Percentiles rank a stretch among this genome's conserved stretches.
Conservation (phyloP, 2,113 vertebrate species). For the Trogon melanurus region DNA sequence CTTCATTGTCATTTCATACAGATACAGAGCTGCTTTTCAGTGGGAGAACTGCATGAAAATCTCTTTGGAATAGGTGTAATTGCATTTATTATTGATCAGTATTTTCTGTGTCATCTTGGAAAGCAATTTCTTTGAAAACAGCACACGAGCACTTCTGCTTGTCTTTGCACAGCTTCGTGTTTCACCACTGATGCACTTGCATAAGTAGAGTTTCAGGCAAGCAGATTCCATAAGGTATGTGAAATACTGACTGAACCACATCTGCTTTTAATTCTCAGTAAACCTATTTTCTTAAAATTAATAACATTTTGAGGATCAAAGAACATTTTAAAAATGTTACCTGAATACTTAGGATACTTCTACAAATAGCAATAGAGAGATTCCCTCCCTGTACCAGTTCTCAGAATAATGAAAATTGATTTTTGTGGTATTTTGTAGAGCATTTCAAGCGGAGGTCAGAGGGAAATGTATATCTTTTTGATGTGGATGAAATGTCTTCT, state of each 20-base stretch:
- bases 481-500: background rate
- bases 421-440: background rate
- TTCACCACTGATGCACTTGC: accelerated
- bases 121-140: background rate
- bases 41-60: background rate
- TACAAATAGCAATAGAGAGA: background rate
- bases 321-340: background rate
- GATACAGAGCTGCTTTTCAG: background rate
- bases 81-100: background rate
- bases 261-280: background rate
- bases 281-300: background rate
- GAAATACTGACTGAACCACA: background rate
- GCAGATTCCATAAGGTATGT: background rate
- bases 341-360: background rate
- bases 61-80: background rate
- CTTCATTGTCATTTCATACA: background rate
- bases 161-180: background rate
- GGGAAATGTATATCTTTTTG: background rate
- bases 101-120: background rate
- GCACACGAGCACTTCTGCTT: background rate
- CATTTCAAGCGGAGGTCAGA: background rate
- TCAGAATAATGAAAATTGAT: background rate
- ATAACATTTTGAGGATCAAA: background rate
- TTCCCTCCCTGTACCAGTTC: background rate
- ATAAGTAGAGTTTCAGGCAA: background rate